Percentiles rank a stretch among this genome's conserved stretches.
Evolutionary conservation across 2,888 invertebrate genomes (phyloP).

Genomic region (Brachylomia viminalis): DNA sequence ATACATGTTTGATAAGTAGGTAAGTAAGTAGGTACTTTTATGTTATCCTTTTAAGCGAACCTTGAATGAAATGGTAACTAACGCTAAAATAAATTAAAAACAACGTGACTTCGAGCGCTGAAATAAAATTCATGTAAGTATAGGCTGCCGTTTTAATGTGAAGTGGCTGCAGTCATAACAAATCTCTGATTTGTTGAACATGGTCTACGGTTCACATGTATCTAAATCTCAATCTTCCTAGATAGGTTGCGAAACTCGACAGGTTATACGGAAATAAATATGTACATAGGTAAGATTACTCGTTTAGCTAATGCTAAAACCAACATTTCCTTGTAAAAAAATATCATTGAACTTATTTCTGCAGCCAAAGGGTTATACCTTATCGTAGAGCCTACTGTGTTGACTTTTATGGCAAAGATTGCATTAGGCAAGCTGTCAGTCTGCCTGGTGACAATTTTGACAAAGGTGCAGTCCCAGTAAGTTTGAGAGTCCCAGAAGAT

Average conservation of each 20-base stretch:
- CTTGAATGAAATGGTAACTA: neutral
- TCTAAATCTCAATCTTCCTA: constrained; percentile 3
- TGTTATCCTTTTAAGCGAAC: neutral
- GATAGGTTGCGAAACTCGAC: neutral
- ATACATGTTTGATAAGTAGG: neutral
- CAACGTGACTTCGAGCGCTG: neutral
- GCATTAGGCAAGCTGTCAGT: neutral
- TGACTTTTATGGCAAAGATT: neutral
- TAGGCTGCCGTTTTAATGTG: no score
- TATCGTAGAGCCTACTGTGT: neutral
- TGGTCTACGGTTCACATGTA: neutral
- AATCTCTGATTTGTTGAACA: neutral
- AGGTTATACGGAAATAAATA: constrained; percentile 25
- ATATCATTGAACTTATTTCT: constrained; percentile 36
- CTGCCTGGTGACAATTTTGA: neutral
- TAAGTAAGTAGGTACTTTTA: neutral
- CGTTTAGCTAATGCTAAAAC: constrained; percentile 31
- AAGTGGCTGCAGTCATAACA: neutral
- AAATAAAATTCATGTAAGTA: constrained; percentile 24
- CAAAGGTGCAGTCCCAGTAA: neutral
- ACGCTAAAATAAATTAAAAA: neutral
- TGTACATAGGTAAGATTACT: constrained; percentile 18
- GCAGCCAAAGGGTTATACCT: neutral
- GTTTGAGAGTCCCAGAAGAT: neutral
- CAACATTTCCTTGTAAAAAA: constrained; percentile 26